These are phyloP conservation scores for Troides aeacus DNA, from an alignment of 2,888 invertebrate genomes.

Conservation along the genomic window DNA sequence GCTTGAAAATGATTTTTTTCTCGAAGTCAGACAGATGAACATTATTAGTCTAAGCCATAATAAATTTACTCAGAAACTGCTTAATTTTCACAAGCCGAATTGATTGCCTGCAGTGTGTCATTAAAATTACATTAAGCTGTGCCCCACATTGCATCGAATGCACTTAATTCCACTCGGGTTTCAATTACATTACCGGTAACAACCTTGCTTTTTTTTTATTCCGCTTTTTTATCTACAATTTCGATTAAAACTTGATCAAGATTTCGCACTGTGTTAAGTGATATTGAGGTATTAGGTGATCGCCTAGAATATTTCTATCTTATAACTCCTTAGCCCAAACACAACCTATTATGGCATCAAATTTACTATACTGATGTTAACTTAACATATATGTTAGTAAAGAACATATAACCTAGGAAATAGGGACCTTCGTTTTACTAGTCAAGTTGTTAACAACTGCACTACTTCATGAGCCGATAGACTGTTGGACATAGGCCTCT, in stretches of 20 bases:
- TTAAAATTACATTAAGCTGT: conserved; percentile 58
- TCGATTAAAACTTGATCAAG: not conserved
- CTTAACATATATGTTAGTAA: too few relatives aligned
- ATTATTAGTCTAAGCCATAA: not conserved
- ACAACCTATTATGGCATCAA: not conserved
- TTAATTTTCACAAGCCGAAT: conserved; percentile 46
- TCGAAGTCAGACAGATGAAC: not conserved
- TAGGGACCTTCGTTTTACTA: too few relatives aligned
- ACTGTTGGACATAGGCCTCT: too few relatives aligned
- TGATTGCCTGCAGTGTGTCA: conserved; percentile 53
- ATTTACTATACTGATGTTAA: too few relatives aligned
- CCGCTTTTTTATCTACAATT: too few relatives aligned
- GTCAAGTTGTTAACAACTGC: too few relatives aligned
- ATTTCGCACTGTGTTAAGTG: not conserved
- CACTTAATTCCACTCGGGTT: conserved; percentile 8
- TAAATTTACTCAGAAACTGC: conserved; percentile 13
- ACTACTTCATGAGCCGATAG: too few relatives aligned
- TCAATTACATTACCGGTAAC: conserved; percentile 9
- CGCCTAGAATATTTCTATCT: not conserved
- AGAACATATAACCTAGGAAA: too few relatives aligned
- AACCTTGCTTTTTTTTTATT: not conserved
- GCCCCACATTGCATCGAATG: conserved; percentile 21
- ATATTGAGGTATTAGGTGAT: not conserved
- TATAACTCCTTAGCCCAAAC: not conserved
- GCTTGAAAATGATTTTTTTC: not conserved